Conservation (phyloP, 2,113 vertebrate genomes). For the Alectura lathami region DNA sequence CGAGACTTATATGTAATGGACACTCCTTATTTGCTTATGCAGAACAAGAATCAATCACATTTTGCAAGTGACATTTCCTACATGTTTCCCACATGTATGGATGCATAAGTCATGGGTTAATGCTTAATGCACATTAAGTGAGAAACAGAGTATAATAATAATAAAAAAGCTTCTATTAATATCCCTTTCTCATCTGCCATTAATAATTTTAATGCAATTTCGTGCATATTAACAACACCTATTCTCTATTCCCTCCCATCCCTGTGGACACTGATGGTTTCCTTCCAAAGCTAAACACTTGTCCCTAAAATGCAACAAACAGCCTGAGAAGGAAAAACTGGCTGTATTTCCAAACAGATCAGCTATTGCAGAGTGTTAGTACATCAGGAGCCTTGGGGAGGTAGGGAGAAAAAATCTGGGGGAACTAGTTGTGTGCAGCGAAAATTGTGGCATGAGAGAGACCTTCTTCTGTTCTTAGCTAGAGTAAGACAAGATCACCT, state of each 20-base stretch:
- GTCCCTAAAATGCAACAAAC: background rate
- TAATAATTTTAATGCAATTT: background rate
- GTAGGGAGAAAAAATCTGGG: background rate
- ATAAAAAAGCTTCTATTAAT: background rate
- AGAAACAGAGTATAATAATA: background rate
- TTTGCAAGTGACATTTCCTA: background rate
- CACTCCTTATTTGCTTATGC: slow-evolving; percentile 41
- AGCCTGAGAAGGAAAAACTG: background rate
- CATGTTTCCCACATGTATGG: background rate
- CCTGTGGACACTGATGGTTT: background rate
- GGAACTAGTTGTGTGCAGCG: background rate
- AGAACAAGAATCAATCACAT: slow-evolving; percentile 24
- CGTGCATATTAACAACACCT: background rate
- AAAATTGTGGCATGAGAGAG: background rate
- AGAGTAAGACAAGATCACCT: slow-evolving; percentile 46
- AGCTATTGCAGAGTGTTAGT: background rate
- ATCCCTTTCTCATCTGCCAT: background rate
- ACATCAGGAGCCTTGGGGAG: background rate
- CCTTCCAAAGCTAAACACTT: background rate
- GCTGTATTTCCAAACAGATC: background rate
- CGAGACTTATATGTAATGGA: slow-evolving; percentile 30
- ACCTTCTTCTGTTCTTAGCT: background rate
- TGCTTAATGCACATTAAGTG: background rate
- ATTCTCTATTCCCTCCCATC: background rate
- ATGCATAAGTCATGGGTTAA: background rate